Percentiles rank a stretch among this genome's conserved stretches.
phyloP scores from a whole-genome alignment of 2,888 invertebrate genomes.

The Cephalotes varians region DNA sequence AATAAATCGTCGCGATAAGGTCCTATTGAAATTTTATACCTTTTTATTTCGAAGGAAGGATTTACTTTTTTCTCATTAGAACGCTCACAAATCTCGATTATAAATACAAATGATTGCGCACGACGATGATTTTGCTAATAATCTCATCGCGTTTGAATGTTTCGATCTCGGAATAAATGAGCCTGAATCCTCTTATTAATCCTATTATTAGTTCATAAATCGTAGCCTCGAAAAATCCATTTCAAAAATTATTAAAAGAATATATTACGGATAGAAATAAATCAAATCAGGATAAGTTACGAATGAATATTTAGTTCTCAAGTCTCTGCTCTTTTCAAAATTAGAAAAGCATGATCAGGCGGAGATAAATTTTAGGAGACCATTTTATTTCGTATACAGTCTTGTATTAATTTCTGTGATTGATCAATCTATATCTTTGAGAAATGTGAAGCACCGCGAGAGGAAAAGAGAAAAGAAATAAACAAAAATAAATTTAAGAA shows the following conservation, averaged over 20 bases:
- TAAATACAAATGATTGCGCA: background rate
- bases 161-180: background rate
- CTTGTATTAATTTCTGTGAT: too few species aligned
- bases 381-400: too few species aligned
- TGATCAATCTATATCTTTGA: too few species aligned
- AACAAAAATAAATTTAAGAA: too few species aligned
- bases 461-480: too few species aligned
- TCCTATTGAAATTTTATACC: background rate
- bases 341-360: too few species aligned
- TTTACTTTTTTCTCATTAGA: background rate
- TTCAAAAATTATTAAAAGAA: background rate
- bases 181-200: too few species aligned
- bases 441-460: too few species aligned
- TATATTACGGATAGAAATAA: background rate
- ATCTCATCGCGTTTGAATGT: background rate
- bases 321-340: too few species aligned
- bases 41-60: background rate
- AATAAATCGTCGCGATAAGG: slow-evolving; percentile 24
- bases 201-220: background rate
- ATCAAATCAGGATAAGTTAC: too few species aligned
- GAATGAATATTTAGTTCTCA: too few species aligned
- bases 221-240: background rate
- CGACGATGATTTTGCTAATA: background rate
- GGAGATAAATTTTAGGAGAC: too few species aligned
- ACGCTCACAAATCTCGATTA: background rate